Conservation (phyloP, 2,888 invertebrate genomes). For the Agriopis marginaria region DNA sequence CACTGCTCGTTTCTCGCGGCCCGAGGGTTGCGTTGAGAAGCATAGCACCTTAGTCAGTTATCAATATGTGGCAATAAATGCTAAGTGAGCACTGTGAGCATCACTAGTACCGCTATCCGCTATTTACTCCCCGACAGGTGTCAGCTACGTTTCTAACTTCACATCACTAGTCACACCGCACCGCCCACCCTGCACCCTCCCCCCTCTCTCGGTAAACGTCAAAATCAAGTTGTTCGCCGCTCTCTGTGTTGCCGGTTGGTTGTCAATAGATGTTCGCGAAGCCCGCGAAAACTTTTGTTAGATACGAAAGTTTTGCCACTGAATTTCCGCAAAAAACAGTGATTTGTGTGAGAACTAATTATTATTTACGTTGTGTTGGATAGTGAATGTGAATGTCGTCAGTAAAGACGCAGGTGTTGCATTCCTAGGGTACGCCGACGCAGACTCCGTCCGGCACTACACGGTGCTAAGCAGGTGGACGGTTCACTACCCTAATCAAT, state of each 20-base stretch:
- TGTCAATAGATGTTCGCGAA: slow-evolving; percentile 38
- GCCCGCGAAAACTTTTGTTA: slow-evolving; percentile 74
- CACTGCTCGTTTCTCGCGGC: background rate
- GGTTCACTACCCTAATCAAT: slow-evolving; percentile 60
- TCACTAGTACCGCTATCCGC: slow-evolving; percentile 12
- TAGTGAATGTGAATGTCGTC: slow-evolving; percentile 75
- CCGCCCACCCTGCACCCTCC: slow-evolving; percentile 41
- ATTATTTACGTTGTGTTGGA: slow-evolving; percentile 51
- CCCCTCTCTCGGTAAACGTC: slow-evolving; percentile 51
- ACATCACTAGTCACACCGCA: slow-evolving; percentile 37
- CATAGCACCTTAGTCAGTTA: background rate
- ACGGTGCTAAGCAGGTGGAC: slow-evolving; percentile 69
- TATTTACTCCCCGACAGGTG: slow-evolving; percentile 63
- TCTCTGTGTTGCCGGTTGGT: slow-evolving; percentile 55
- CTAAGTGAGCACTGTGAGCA: too few species aligned
- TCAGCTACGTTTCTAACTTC: slow-evolving; percentile 57
- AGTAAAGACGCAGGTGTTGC: slow-evolving; percentile 71
- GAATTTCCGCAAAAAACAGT: slow-evolving; percentile 41
- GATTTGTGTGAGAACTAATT: slow-evolving; percentile 42
- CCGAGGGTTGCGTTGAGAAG: slow-evolving; percentile 15
- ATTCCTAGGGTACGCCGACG: slow-evolving; percentile 76
- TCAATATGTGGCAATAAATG: too few species aligned
- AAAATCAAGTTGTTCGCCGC: slow-evolving; percentile 71
- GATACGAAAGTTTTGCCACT: slow-evolving; percentile 44
- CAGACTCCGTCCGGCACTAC: slow-evolving; percentile 65